Evolutionary conservation across 2,113 vertebrate genomes (phyloP).

Genomic region (Saccopteryx bilineata): DNA sequence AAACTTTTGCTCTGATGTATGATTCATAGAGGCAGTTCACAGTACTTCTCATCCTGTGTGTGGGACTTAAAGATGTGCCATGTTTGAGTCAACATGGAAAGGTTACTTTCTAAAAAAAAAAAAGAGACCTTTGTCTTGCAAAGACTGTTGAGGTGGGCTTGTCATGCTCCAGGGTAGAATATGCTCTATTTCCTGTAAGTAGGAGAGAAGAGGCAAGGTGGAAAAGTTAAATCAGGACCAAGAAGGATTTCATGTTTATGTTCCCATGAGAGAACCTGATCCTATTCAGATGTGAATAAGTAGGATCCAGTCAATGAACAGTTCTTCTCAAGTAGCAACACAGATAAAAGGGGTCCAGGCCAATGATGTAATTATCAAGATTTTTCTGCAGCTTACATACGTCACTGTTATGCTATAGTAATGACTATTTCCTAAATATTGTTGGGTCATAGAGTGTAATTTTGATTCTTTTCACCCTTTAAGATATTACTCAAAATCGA

Average conservation of each 20-base stretch:
- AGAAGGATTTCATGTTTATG: not conserved
- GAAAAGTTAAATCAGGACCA: not conserved
- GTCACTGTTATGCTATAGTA: not conserved
- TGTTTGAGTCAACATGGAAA: constrained; percentile 18
- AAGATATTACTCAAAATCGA: not conserved
- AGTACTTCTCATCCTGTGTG: not conserved
- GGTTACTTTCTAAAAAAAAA: not conserved
- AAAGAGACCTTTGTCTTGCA: not conserved
- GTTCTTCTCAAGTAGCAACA: constrained; percentile 21
- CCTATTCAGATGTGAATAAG: not conserved
- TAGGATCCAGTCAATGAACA: not conserved
- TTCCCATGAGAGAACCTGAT: not conserved
- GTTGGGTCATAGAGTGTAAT: not conserved
- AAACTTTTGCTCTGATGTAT: constrained; percentile 38
- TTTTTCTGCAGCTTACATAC: not conserved
- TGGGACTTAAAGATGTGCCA: not conserved
- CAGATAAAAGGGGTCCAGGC: not conserved
- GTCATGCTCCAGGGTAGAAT: not conserved
- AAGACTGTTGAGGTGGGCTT: not conserved
- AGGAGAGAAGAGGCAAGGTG: not conserved
- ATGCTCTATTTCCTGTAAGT: not conserved
- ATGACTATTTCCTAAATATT: not conserved
- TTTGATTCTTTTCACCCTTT: constrained; percentile 16
- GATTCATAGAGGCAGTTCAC: not conserved
- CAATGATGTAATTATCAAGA: not conserved